A percentile compares a stretch with the other conserved stretches of the same genome.
Conservation (phyloP, 2,113 vertebrate genomes). For the Enhydra lutris region DNA sequence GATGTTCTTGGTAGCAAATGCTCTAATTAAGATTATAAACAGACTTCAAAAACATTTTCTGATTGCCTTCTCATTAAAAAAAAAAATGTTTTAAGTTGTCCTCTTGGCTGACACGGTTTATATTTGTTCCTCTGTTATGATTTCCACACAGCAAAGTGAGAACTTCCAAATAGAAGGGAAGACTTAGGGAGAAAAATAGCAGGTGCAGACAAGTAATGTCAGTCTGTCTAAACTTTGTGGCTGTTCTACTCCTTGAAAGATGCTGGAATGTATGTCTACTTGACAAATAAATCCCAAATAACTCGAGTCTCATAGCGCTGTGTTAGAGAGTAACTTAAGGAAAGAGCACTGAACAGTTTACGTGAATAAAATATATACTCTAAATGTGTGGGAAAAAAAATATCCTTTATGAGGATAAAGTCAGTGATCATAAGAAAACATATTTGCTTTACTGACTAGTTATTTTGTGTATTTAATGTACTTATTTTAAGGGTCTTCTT, state of each 20-base stretch:
- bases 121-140: background rate
- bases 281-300: background rate
- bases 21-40: slow-evolving; percentile 36
- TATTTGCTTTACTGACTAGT: background rate
- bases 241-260: background rate
- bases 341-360: background rate
- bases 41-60: slow-evolving; percentile 12
- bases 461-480: background rate
- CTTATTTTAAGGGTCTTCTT: background rate
- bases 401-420: too few relatives aligned
- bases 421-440: background rate
- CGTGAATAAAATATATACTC: background rate
- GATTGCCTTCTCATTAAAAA: background rate
- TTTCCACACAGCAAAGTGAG: background rate
- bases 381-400: background rate
- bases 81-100: background rate
- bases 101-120: background rate
- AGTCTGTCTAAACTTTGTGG: background rate
- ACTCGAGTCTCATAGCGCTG: background rate
- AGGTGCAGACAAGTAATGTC: background rate
- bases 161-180: background rate
- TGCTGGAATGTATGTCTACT: background rate
- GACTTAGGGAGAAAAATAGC: background rate
- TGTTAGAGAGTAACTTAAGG: background rate
- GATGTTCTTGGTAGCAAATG: background rate